phyloP scores from a whole-genome alignment of 2,797 vertebrate species.

The Trichosurus vulpecula region DNA sequence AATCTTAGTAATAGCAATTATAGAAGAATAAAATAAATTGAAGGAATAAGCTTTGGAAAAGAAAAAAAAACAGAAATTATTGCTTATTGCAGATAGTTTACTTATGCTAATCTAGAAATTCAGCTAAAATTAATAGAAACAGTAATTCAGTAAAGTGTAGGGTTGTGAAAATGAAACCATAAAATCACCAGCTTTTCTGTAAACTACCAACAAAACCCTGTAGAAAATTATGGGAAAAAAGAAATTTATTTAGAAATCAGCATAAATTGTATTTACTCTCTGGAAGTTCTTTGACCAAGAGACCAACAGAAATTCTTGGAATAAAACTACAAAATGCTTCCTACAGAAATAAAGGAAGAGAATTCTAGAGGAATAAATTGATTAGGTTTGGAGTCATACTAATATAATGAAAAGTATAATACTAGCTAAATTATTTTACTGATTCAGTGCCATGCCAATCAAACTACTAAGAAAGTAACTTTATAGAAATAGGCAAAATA shows the following conservation, averaged over 20 bases:
- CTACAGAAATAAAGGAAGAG: not conserved
- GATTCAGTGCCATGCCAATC: not conserved
- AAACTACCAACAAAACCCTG: not conserved
- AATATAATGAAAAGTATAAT: not conserved
- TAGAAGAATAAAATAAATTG: not conserved
- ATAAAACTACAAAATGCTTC: not conserved
- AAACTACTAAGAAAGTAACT: not conserved
- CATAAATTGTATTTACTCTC: not conserved
- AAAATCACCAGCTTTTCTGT: not conserved
- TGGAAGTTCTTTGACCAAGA: not conserved
- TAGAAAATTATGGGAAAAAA: not conserved
- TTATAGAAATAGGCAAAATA: not conserved
- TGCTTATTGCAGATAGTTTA: not conserved
- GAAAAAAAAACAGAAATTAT: not conserved
- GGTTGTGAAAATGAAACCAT: not conserved
- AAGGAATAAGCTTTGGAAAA: not conserved
- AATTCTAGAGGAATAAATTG: not conserved
- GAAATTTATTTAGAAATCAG: not conserved
- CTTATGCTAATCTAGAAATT: not conserved
- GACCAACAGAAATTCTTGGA: not conserved
- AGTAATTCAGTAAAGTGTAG: not conserved
- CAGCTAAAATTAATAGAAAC: not conserved
- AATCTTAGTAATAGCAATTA: too few relatives aligned
- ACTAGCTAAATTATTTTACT: not conserved
- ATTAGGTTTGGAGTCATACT: not conserved